Conservation (phyloP, 2,888 invertebrate species). For the Drosophila subquinaria region DNA sequence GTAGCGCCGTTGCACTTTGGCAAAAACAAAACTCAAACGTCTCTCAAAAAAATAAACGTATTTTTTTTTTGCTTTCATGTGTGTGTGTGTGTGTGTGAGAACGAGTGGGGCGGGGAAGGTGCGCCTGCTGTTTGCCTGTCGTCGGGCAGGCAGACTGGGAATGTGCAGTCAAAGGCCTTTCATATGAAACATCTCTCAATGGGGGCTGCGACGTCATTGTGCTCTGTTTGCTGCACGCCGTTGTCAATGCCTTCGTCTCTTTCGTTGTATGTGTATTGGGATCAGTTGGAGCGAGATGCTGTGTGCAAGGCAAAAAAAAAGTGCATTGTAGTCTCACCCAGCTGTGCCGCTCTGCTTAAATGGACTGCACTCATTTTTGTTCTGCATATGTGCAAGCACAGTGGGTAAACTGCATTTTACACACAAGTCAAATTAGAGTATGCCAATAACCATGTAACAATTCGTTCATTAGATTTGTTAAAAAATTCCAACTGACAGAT, state of each 20-base stretch:
- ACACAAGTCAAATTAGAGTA: not conserved
- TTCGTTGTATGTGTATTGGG: constrained; percentile 64
- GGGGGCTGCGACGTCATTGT: constrained; percentile 40
- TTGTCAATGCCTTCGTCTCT: constrained; percentile 68
- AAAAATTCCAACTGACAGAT: not conserved
- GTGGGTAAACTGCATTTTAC: not conserved
- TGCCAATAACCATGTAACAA: not conserved
- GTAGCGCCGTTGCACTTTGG: constrained; percentile 78
- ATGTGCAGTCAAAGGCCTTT: constrained; percentile 42
- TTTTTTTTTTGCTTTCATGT: constrained; percentile 31
- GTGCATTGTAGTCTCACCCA: constrained; percentile 37
- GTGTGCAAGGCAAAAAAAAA: constrained; percentile 34
- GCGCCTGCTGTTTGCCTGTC: constrained; percentile 25
- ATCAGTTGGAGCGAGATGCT: constrained; percentile 52
- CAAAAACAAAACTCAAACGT: constrained; percentile 46
- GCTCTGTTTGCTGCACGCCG: constrained; percentile 72
- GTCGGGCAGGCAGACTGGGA: constrained; percentile 14
- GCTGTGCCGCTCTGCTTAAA: constrained; percentile 16
- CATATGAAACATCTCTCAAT: constrained; percentile 38
- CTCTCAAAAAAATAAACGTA: constrained; percentile 25
- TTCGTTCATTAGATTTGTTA: not conserved
- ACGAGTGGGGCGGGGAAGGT: constrained; percentile 56
- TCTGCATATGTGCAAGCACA: not conserved
- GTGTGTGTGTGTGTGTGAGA: constrained; percentile 33
- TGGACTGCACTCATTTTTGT: constrained; percentile 1